Base-by-base conservation (phyloP, 2,888 invertebrate genomes). In the Lasioglossum malachurum region DNA sequence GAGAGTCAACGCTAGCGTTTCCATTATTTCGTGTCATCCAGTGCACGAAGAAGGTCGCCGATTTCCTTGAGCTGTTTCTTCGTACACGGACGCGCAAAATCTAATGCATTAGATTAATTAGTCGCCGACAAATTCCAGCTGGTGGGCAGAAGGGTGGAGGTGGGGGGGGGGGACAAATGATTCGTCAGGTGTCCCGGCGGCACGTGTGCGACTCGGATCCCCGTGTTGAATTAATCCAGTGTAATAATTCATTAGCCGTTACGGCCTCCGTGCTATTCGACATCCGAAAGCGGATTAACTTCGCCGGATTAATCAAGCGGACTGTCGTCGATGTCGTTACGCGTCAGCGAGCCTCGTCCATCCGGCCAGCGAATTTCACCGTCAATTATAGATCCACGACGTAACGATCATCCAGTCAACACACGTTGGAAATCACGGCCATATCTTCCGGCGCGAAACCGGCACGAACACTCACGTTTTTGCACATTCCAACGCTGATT, bases 211-310 rank as follows among this genome's bases (percentile, higher is more conserved):
- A 27, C 67, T 53, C 23, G 14, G 60, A 23, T 4, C 23, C 60
- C 12, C 2, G 27, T 76, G 35, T 83, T 82, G 69, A 83, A 83
- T 84, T 84, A 83, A 77, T 83, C 69, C 57, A 67, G 19, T n/a
- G 67, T 12, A n/a, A 84, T 82, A 69, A 74, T 77, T 84, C 67
- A 57, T 74, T 69, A 27, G 16, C 27, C 53, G 16, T 64, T 74
- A 12, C 7, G n/a, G n/a, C 19, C 23, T 3, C 31, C 23, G 49
- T 41, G 4, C 19, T 31, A 16, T 53, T 73, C 23, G 49, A 31
- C 57, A 12, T 27, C n/a, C 12, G 57, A 16, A 46, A 49, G 49
- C 74, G n/a, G 67, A 44, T 46, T 75, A 38, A 64, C 69, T 41
- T 35, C 49, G 7, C n/a, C 8, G 69, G 69, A 46, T 71, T 60